Conservation (phyloP, 2,797 vertebrate genomes). For the Galaxias olidus region DNA sequence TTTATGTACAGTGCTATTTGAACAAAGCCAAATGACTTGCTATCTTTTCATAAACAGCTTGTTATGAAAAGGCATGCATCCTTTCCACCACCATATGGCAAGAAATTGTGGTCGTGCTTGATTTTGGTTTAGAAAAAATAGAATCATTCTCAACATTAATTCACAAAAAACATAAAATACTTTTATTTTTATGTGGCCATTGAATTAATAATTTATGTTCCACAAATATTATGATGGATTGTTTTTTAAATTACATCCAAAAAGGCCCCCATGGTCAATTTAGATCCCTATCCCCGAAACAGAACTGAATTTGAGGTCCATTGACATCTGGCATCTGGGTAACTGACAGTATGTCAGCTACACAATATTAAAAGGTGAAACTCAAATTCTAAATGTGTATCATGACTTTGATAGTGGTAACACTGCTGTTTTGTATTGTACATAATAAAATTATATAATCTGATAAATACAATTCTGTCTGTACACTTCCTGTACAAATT, state of each 20-base stretch:
- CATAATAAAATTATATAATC: constrained; percentile 80
- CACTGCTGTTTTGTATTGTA: constrained; percentile 69
- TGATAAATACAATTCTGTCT: constrained; percentile 83
- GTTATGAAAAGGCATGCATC: constrained; percentile 79
- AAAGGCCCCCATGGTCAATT: constrained; percentile 73
- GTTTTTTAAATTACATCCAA: constrained; percentile 65
- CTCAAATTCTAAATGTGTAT: constrained; percentile 62
- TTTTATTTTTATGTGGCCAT: constrained; percentile 65
- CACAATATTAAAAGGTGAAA: constrained; percentile 63
- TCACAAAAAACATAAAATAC: constrained; percentile 77
- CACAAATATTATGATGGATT: constrained; percentile 57
- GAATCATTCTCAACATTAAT: constrained; percentile 74
- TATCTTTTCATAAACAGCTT: constrained; percentile 76
- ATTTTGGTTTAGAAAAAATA: constrained; percentile 85
- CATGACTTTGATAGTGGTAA: constrained; percentile 69
- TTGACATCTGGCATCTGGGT: constrained; percentile 53
- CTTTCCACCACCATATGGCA: constrained; percentile 78
- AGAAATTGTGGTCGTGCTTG: constrained; percentile 77
- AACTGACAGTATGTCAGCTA: constrained; percentile 52
- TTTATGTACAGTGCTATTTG: constrained; percentile 85
- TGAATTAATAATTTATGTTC: constrained; percentile 59
- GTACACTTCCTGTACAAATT: constrained; percentile 82
- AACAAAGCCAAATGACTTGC: constrained; percentile 78
- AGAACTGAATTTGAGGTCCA: constrained; percentile 66
- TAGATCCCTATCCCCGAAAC: constrained; percentile 54